A percentile compares a stretch with the other conserved stretches of the same genome.
Conservation (phyloP, 2,888 invertebrate genomes). For the Ophioninae sp. region DNA sequence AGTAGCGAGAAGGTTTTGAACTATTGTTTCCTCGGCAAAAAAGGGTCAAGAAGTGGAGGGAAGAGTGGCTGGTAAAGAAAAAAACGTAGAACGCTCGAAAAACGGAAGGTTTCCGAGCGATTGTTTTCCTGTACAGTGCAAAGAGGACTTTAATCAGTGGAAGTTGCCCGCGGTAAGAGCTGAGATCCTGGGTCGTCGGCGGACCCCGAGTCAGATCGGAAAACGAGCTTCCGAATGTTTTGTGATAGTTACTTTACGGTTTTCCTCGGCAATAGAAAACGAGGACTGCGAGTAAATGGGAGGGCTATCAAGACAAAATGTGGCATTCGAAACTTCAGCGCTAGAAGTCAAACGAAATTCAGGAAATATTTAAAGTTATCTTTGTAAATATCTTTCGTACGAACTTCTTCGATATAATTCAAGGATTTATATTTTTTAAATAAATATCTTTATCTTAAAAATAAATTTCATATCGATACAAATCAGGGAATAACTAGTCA, state of each 20-base stretch:
- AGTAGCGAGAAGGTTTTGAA: conserved; percentile 39
- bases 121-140: conserved; percentile 24
- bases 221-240: conserved; percentile 54
- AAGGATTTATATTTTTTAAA: no score
- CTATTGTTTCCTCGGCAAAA: conserved; percentile 30
- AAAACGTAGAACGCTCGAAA: conserved; percentile 12
- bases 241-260: conserved; percentile 52
- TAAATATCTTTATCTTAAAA: no score
- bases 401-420: background rate
- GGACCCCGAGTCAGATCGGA: conserved; percentile 27
- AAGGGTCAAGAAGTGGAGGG: conserved; percentile 36
- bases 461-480: no score
- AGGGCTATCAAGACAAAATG: background rate
- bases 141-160: conserved; percentile 63
- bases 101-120: conserved; percentile 9
- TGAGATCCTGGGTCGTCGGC: background rate
- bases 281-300: conserved; percentile 31
- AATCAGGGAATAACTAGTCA: no score
- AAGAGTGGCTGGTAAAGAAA: background rate
- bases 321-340: background rate
- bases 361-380: background rate
- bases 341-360: background rate
- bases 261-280: conserved; percentile 45
- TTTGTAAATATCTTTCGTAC: background rate
- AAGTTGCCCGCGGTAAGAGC: conserved; percentile 23